Percentiles rank a stretch among this genome's conserved stretches.
Evolutionary conservation across 1,140 invertebrate species (phyloP).

Genomic region (Epicauta chinensis): DNA sequence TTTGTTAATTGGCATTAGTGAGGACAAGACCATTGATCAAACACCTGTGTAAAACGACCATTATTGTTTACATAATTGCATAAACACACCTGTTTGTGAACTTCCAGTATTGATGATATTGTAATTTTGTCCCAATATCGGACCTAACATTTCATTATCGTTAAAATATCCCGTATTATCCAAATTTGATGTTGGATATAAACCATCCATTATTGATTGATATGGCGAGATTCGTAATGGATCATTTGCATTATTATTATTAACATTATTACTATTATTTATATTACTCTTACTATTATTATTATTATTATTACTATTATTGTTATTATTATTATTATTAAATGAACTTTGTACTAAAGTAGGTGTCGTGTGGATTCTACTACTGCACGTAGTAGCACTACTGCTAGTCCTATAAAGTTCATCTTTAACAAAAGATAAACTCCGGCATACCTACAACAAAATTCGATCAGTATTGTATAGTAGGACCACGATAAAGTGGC

Average conservation of each 20-base stretch:
- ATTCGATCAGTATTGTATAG: too few relatives aligned
- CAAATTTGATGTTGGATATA: conserved; percentile 5
- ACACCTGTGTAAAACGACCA: neutral
- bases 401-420: too few relatives aligned
- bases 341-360: conserved; percentile 16
- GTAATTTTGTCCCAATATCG: conserved; percentile 20
- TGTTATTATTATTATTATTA: conserved; percentile 3
- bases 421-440: conserved; percentile 36
- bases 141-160: conserved; percentile 19
- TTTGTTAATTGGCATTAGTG: too few relatives aligned
- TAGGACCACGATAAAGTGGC: too few relatives aligned
- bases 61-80: neutral
- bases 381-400: too few relatives aligned
- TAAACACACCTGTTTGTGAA: conserved; percentile 10
- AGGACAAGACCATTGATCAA: too few relatives aligned
- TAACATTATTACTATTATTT: too few relatives aligned
- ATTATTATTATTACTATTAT: conserved; percentile 1
- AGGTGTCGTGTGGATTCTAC: neutral
- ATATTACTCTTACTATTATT: too few relatives aligned
- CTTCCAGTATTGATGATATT: conserved; percentile 4
- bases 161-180: conserved; percentile 8
- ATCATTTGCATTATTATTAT: neutral
- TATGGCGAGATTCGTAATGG: conserved; percentile 16
- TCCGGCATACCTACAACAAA: conserved; percentile 32
- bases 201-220: conserved; percentile 7